Evolutionary conservation across 64 coral and sea anemone species (phyloP).

Genomic region (Montipora efflorescens): DNA sequence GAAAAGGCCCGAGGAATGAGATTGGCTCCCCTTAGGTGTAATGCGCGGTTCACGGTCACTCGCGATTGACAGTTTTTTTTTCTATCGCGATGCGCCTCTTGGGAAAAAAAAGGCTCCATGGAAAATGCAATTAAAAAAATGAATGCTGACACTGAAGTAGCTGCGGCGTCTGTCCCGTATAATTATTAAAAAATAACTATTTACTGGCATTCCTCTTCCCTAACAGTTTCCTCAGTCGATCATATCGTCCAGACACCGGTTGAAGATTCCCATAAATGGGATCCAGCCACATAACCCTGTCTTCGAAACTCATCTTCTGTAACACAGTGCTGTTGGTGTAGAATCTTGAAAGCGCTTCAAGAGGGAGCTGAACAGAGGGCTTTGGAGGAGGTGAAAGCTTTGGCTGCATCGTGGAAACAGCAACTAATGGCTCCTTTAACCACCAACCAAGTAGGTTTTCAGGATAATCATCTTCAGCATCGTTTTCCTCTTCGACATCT

Average conservation of each 20-base stretch:
- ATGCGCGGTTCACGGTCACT: no score
- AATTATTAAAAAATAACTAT: background rate
- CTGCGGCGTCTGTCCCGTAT: no score
- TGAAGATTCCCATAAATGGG: constrained; percentile 92
- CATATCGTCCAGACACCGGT: constrained; percentile 83
- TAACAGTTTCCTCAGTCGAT: constrained; percentile 84
- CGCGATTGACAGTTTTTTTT: no score
- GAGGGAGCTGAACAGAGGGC: constrained; percentile 78
- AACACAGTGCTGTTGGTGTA: constrained; percentile 90
- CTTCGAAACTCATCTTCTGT: constrained; percentile 94
- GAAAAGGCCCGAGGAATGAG: no score
- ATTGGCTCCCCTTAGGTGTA: no score
- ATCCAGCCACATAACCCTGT: constrained; percentile 93
- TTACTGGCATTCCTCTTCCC: constrained; percentile 22
- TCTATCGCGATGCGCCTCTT: no score
- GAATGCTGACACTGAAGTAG: no score
- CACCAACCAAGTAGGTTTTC: constrained; percentile 74
- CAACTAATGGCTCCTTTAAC: constrained; percentile 67
- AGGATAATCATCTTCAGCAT: constrained; percentile 34
- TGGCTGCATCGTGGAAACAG: constrained; percentile 16
- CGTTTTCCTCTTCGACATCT: constrained; percentile 16
- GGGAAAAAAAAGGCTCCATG: no score
- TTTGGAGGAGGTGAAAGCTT: constrained; percentile 80
- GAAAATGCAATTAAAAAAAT: no score
- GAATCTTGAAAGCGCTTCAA: constrained; percentile 88